Percentiles rank a stretch among this genome's conserved stretches.
These are phyloP conservation scores for Enteromius anoplus DNA, from an alignment of 2,797 vertebrate species.

Conservation along the genomic window DNA sequence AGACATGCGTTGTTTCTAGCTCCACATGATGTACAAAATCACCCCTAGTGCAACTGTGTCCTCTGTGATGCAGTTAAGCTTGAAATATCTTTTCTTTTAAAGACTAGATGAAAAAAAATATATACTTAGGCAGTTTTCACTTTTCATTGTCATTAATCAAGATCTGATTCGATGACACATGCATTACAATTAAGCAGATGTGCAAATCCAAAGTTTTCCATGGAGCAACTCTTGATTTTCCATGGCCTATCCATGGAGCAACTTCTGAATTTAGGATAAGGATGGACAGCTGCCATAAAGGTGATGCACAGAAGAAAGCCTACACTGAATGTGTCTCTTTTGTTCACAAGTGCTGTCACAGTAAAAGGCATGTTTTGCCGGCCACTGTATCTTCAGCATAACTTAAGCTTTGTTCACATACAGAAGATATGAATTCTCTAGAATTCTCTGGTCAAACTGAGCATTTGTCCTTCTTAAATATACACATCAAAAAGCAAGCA, in stretches of 20 bases:
- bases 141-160: conserved; percentile 42
- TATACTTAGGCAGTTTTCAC: conserved; percentile 38
- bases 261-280: conserved; percentile 52
- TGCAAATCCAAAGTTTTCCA: conserved; percentile 38
- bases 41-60: conserved; percentile 75
- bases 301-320: conserved; percentile 69
- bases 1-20: conserved; percentile 64
- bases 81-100: conserved; percentile 9
- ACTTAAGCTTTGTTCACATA: conserved; percentile 56
- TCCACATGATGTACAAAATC: conserved; percentile 60
- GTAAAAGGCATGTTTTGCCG: conserved; percentile 70
- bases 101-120: conserved; percentile 11
- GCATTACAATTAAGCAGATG: conserved; percentile 51
- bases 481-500: conserved; percentile 46
- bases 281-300: conserved; percentile 75
- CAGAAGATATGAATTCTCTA: conserved; percentile 61
- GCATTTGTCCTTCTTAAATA: conserved; percentile 55
- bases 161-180: conserved; percentile 42
- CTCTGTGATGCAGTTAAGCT: conserved; percentile 46
- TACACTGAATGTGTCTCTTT: conserved; percentile 75
- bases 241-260: conserved; percentile 17
- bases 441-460: conserved; percentile 57
- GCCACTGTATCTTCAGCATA: conserved; percentile 61
- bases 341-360: conserved; percentile 70
- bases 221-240: conserved; percentile 40